Percentiles rank a stretch among this genome's conserved stretches.
phyloP scores from a whole-genome alignment of 2,797 vertebrate genomes.

The Darevskia nairensis region DNA sequence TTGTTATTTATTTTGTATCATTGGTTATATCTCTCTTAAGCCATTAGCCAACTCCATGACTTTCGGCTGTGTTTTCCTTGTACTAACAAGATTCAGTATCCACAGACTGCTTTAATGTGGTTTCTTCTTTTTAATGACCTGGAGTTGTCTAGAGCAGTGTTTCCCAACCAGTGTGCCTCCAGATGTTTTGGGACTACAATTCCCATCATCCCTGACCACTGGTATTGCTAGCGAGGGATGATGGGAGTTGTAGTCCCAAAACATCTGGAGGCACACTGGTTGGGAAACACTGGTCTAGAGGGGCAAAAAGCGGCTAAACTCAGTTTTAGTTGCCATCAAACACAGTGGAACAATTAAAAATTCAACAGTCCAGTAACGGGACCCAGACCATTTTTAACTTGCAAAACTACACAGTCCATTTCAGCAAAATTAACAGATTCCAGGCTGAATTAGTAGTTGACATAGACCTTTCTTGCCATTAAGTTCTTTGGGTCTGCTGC shows the following conservation, averaged over 20 bases:
- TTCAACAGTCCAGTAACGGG: conserved; percentile 46
- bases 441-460: conserved; percentile 67
- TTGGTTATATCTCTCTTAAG: not conserved
- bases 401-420: conserved; percentile 42
- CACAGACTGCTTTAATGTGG: conserved; percentile 37
- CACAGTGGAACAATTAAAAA: conserved; percentile 44
- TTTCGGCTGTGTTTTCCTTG: conserved; percentile 28
- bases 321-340: conserved; percentile 46
- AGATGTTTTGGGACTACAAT: too few relatives aligned
- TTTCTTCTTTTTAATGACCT: conserved; percentile 41
- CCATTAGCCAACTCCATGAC: conserved; percentile 11
- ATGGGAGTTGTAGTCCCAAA: too few relatives aligned
- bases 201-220: too few relatives aligned
- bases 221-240: too few relatives aligned
- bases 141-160: not conserved
- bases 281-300: too few relatives aligned
- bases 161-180: too few relatives aligned
- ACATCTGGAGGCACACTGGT: too few relatives aligned
- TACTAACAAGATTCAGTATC: conserved; percentile 38
- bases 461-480: conserved; percentile 77
- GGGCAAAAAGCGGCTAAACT: not conserved
- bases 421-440: conserved; percentile 66
- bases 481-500: conserved; percentile 67
- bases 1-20: not conserved
- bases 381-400: conserved; percentile 64